phyloP scores from a whole-genome alignment of 2,888 invertebrate genomes.

The Cryptocephalus moraei region DNA sequence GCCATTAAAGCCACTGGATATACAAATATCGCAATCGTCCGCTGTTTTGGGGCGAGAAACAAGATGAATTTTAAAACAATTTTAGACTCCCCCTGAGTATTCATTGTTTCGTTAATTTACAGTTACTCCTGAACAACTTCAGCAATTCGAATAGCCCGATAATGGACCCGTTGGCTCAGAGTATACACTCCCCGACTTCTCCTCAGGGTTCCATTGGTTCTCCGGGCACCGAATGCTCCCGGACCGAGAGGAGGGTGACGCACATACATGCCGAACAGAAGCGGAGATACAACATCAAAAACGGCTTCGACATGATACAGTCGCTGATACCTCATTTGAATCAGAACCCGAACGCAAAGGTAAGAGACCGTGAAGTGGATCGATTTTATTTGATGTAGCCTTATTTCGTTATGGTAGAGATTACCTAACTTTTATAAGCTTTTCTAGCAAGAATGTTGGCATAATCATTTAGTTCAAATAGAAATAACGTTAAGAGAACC shows the following conservation, averaged over 20 bases:
- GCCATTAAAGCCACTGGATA: too few species aligned
- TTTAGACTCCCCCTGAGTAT: too few species aligned
- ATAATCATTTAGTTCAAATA: too few species aligned
- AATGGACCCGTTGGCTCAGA: slow-evolving; percentile 34
- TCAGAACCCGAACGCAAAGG: slow-evolving; percentile 83
- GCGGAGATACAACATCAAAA: slow-evolving; percentile 89
- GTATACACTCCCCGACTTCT: slow-evolving; percentile 50
- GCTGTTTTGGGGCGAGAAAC: too few species aligned
- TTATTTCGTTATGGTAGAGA: too few species aligned
- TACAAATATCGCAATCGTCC: too few species aligned
- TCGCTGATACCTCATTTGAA: slow-evolving; percentile 84
- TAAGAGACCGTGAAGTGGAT: too few species aligned
- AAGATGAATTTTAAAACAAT: too few species aligned
- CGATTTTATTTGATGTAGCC: too few species aligned
- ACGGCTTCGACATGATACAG: slow-evolving; percentile 90
- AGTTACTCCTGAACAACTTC: slow-evolving; percentile 27
- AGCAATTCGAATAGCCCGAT: slow-evolving; percentile 39
- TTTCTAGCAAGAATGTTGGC: too few species aligned
- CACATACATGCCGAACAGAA: slow-evolving; percentile 96
- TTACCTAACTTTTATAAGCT: too few species aligned
- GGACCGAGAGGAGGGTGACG: slow-evolving; percentile 65
- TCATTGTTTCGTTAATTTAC: slow-evolving; percentile 10
- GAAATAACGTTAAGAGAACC: too few species aligned
- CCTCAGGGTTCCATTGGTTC: slow-evolving; percentile 42
- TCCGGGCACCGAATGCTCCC: slow-evolving; percentile 35